Base-by-base conservation (phyloP, 2,113 vertebrate genomes). In the Chloroceryle aenea region DNA sequence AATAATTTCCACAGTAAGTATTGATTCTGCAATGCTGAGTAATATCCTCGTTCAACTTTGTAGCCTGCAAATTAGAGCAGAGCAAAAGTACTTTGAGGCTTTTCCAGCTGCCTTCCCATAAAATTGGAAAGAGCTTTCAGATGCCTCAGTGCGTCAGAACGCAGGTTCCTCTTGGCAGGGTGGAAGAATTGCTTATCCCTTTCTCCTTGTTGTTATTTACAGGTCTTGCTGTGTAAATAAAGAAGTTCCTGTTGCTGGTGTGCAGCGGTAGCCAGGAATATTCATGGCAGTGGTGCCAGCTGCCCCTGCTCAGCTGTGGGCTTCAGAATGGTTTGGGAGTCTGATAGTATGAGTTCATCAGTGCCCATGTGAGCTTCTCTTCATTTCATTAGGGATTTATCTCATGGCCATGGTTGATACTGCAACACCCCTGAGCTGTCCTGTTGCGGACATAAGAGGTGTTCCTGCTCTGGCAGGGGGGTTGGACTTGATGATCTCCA, bases 1-100 rank as follows among this genome's bases (percentile, higher is more conserved):
- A 63, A 32, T 89, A 32, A 72, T 76, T 89, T 64, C 75, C 87
- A 85, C 95, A 78, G 30, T 73, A 86, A 66, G 64, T 80, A 85
- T 96, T 85, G 92, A 95, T 96, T 94, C 92, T 64, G 74, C 79
- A 63, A 0, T 7, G 19, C 90, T 71, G n/a, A 2, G 9, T 89
- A 62, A 95, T 89, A 56, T 45, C 82, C 74, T 74, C 6, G 0
- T 77, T 77, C 71, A 52, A 93, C 82, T 66, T 87, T 40, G 77
- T 3, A 50, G 56, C 1, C 0, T 86, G 81, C 89, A 85, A 94
- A 91, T 92, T 53, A 56, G 55, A 93, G 82, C 89, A 93, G 73
- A 29, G 74, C 58, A 75, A 38, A 71, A 63, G 42, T 14, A 56
- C 80, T 81, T 88, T 67, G 90, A 96, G 76, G 73, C 88, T 75